Evolutionary conservation across 2,888 invertebrate species (phyloP), one percentile per base, ranked within the genome.

Genomic region (Mongoloraphidia duomilia): DNA sequence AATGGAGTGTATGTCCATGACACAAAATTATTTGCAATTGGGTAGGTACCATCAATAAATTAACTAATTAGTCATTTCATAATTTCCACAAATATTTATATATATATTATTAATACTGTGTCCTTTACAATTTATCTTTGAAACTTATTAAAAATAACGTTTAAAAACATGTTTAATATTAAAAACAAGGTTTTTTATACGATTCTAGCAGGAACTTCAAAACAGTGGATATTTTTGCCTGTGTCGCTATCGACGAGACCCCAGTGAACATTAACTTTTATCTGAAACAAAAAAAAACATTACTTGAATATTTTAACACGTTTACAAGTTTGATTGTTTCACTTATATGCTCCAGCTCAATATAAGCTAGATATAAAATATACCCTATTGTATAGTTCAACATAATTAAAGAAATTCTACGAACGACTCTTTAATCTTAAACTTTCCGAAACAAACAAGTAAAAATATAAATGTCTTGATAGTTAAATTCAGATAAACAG

Each of bases 171-270:
- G 35, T 26, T 8, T 17, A 38, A 45, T 8, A 9, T 17, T 12
- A 45, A 9, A 17, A 14, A 33, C 3, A 9, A 35, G 17, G 14
- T 44, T 12, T 17, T 13, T 34, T 43, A 43, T 33, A 43, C 36
- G 33, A 83, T 85, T 62, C 68, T 79, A n/a, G 79, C 79, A 3
- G 78, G 78, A 39, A 83, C 73, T 66, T 79, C 75, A 65, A 86
- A 86, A 60, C 86, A 86, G 13, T 72, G 59, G 1, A 79, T 60
- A 49, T 74, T 68, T 8, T 71, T 66, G 2, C 71, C 59, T 26
- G 26, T 26, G 4, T 64, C 61, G 14, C 67, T 55, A 2, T 61
- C 65, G 26, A 62, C 63, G 44, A 86, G 63, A 1, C 72, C 75
- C 81, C 84, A 86, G 54, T 77, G 76, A 0, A 86, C 81, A 9